phyloP scores from a whole-genome alignment of 2,888 invertebrate genomes.

The Idaea biselata region DNA sequence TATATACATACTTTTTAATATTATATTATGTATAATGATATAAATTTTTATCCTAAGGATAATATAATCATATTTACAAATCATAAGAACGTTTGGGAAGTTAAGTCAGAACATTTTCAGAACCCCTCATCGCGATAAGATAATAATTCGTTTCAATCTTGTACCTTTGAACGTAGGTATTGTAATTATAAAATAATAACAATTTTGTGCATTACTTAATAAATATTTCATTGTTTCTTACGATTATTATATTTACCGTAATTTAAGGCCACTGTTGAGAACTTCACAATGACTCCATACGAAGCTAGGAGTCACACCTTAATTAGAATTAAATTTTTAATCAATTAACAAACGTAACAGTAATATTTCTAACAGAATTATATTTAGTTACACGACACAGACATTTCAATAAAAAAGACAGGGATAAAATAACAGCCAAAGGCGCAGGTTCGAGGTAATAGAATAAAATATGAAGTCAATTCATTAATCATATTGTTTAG shows the following conservation, averaged over 20 bases:
- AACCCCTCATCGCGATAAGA: constrained; percentile 77
- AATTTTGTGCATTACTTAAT: constrained; percentile 80
- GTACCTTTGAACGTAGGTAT: constrained; percentile 78
- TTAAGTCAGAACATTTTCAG: constrained; percentile 75
- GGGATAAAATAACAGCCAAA: constrained; percentile 76
- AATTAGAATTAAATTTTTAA: constrained; percentile 77
- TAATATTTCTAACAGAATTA: constrained; percentile 61
- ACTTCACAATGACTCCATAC: constrained; percentile 59
- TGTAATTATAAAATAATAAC: constrained; percentile 77
- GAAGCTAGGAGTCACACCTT: constrained; percentile 66
- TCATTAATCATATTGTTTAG: constrained; percentile 79
- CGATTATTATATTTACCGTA: constrained; percentile 78
- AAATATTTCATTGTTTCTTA: constrained; percentile 79
- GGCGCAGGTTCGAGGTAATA: constrained; percentile 78
- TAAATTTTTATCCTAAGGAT: constrained; percentile 80
- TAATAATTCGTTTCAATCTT: constrained; percentile 78
- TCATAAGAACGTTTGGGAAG: constrained; percentile 72
- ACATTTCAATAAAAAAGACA: constrained; percentile 77
- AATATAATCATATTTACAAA: constrained; percentile 73
- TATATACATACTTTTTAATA: constrained; percentile 79
- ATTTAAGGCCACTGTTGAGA: constrained; percentile 76
- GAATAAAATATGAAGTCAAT: constrained; percentile 79
- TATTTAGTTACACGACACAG: constrained; percentile 64
- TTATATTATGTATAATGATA: constrained; percentile 78
- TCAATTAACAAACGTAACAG: constrained; percentile 59